Evolutionary conservation across 2,888 invertebrate species (phyloP).

Genomic region (Amiota minor): DNA sequence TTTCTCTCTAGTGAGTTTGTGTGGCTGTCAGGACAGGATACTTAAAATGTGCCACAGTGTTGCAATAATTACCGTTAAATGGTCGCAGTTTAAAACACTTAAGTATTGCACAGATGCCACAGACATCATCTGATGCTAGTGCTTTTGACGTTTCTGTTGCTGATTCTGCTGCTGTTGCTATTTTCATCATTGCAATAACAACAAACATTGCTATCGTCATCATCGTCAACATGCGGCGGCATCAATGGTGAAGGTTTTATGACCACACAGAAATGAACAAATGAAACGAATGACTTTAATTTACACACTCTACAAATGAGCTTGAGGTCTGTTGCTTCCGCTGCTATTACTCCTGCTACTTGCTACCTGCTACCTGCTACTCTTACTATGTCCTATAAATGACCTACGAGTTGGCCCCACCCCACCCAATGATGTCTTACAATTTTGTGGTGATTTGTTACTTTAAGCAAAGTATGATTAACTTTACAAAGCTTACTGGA

Average conservation of each 20-base stretch:
- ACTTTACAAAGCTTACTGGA: slow-evolving; percentile 43
- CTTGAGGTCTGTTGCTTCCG: background rate
- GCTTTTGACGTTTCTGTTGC: background rate
- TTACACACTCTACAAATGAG: slow-evolving; percentile 27
- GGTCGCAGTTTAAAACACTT: slow-evolving; percentile 64
- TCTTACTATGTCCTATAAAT: background rate
- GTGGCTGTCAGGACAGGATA: slow-evolving; percentile 37
- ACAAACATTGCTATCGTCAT: background rate
- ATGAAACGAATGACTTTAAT: slow-evolving; percentile 27
- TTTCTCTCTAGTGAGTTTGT: slow-evolving; percentile 8
- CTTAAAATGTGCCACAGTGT: slow-evolving; percentile 66
- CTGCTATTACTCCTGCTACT: background rate
- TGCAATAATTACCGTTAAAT: slow-evolving; percentile 66
- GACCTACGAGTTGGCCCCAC: slow-evolving; percentile 35
- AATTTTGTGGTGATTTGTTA: slow-evolving; percentile 59
- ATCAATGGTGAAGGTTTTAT: slow-evolving; percentile 5
- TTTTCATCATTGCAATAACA: slow-evolving; percentile 12
- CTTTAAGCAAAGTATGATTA: slow-evolving; percentile 64
- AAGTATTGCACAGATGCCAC: slow-evolving; percentile 38
- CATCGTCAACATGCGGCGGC: slow-evolving; percentile 6
- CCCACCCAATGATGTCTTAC: slow-evolving; percentile 44
- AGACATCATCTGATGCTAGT: slow-evolving; percentile 10
- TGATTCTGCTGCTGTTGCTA: background rate
- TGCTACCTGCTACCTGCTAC: too few relatives aligned
- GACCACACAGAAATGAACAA: slow-evolving; percentile 9